Base-by-base conservation (phyloP, 2,113 vertebrate genomes). In the Cariama cristata region DNA sequence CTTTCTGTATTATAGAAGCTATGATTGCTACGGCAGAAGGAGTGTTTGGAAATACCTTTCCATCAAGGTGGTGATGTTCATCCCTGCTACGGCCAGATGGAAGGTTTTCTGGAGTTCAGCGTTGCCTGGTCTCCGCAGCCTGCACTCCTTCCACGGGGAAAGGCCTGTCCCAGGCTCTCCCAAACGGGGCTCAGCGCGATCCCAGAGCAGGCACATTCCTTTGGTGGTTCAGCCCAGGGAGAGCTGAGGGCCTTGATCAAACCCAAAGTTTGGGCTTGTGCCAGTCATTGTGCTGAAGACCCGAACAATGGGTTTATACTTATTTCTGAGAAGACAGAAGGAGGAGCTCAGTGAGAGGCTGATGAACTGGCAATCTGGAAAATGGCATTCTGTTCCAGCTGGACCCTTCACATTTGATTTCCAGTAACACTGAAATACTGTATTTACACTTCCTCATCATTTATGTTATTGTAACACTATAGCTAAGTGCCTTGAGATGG, bases 111-210 rank as follows among this genome's bases (percentile, higher is more conserved):
- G 0, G 5, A 35, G 50, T 33, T 40, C 4, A 3, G 35, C 11
- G 8, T 14, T 45, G 49, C 58, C n/a, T 8, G 18, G 11, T 52
- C 7, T 40, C 38, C 0, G 0, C 52, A 42, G 7, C 13, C 49
- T 7, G 3, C 17, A 2, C 18, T 33, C 17, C 47, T 71, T 53
- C 27, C 27, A 2, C 2, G 3, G 23, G n/a, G 27, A 66, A 35
- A 38, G 23, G 10, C 30, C 44, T 8, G 18, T 18, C 45, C 49
- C 30, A 23, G 62, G 35, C 5, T 80, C 21, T 23, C 23, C 2
- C 24, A 2, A 4, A 0, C 0, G 0, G 27, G 11, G 15, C 16
- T 17, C 82, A 75, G 38, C 6, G 2, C 12, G 4, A 0, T 9
- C 58, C 40, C 49, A 30, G 49, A 30, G 40, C 72, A 86, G 16